A percentile compares a stretch with the other conserved stretches of the same genome.
Conservation (phyloP, 2,113 vertebrate genomes). For the Bubalus kerabau region DNA sequence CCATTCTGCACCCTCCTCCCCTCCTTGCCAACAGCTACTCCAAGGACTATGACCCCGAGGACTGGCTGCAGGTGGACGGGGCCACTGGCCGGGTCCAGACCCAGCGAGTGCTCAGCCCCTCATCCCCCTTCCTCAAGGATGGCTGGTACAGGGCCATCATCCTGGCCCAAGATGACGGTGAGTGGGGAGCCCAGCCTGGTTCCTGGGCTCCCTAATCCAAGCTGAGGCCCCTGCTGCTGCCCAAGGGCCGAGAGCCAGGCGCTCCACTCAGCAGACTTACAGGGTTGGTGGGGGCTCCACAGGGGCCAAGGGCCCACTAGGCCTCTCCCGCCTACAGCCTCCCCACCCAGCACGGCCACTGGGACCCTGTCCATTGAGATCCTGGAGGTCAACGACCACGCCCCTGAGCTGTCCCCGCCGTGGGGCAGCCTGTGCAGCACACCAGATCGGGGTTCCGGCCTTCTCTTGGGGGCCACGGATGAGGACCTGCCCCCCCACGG, state of each 20-base stretch:
- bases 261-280: rapidly evolving
- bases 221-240: not conserved
- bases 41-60: conserved; percentile 87
- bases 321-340: conserved; percentile 47
- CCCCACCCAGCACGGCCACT: conserved; percentile 78
- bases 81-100: conserved; percentile 83
- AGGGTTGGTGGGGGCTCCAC: not conserved
- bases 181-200: not conserved
- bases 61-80: conserved; percentile 87
- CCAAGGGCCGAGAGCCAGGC: rapidly evolving
- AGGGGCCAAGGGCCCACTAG: not conserved
- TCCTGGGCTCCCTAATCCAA: rapidly evolving
- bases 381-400: conserved; percentile 92
- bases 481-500: conserved; percentile 89
- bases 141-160: conserved; percentile 88
- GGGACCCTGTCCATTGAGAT: conserved; percentile 89
- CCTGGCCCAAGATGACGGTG: conserved; percentile 88
- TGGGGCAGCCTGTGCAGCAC: conserved; percentile 81
- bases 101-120: conserved; percentile 83
- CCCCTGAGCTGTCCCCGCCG: conserved; percentile 81
- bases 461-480: conserved; percentile 88
- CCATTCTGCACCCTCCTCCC: no score
- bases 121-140: conserved; percentile 83
- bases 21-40: conserved; percentile 81
- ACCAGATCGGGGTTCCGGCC: conserved; percentile 55